A percentile compares a stretch with the other conserved stretches of the same genome.
Conservation (phyloP, 1,140 invertebrate genomes). For the Chionoecetes opilio region DNA sequence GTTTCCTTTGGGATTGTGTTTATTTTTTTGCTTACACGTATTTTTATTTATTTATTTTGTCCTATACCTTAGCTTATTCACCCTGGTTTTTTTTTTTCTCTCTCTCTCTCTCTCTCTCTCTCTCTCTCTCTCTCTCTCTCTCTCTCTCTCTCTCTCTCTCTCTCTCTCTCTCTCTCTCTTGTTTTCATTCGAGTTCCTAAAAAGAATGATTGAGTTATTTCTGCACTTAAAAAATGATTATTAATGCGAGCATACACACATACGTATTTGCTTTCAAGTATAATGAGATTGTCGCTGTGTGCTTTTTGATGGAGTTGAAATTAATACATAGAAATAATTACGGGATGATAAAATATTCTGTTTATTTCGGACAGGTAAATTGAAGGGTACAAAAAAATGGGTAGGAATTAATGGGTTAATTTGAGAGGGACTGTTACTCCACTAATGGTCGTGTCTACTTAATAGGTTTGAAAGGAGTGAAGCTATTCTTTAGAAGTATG, state of each 20-base stretch:
- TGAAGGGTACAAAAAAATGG: not conserved
- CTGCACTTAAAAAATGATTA: too few relatives aligned
- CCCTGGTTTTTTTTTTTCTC: not conserved
- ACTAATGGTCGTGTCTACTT: not conserved
- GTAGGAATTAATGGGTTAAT: not conserved
- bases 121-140: constrained; percentile 27
- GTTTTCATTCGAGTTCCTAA: not conserved
- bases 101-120: constrained; percentile 13
- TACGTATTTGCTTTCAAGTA: not conserved
- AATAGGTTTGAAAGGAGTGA: not conserved
- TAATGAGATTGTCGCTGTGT: not conserved
- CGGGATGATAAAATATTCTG: not conserved
- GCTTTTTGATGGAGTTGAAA: not conserved
- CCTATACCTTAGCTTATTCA: not conserved
- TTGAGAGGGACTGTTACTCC: not conserved
- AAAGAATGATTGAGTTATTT: too few relatives aligned
- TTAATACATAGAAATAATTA: not conserved
- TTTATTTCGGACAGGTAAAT: not conserved
- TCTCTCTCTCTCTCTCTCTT: constrained; percentile 6
- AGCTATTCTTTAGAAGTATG: not conserved
- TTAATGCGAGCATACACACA: too few relatives aligned
- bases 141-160: constrained; percentile 16
- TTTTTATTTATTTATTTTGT: too few relatives aligned
- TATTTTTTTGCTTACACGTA: not conserved
- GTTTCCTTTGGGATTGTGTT: not conserved